Evolutionary conservation across 2,888 invertebrate species (phyloP), one percentile per base, ranked within the genome.

Genomic region (Agrotis ipsilon): DNA sequence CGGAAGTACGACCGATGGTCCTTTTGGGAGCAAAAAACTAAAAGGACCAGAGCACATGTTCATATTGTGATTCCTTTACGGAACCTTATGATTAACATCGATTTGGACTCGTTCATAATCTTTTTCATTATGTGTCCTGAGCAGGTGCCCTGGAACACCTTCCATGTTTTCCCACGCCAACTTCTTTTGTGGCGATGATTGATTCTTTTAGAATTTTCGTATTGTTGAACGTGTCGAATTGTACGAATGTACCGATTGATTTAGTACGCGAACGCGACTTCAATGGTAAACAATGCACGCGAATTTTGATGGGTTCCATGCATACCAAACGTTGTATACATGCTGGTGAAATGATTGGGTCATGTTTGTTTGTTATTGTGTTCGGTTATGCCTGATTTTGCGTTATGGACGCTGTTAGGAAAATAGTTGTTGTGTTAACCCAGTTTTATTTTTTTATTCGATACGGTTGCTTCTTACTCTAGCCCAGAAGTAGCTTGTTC

Each of bases 1-100:
- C 94, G 96, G 96, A 96, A 96, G 96, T 95, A 89, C 88, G 91
- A 92, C 93, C 91, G 92, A 92, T 94, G 93, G 94, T 94, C 93
- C 92, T 92, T 92, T 91, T 86, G 75, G 78, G 65, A 70, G 88
- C 87, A 89, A 88, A 86, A 89, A 87, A 92, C 89, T 55, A 92
- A 93, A 92, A 91, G 90, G 91, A 90, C 85, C 88, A 84, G 87
- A 90, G 88, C 90, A 89, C 92, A 94, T 94, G 95, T 90, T 90
- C 89, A 83, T 81, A 82, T 88, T 87, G 89, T 90, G 89, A 92
- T 91, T 90, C 88, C 80, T 78, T 77, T 76, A 86, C 72, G 78
- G 81, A 82, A 83, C 82, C 75, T 88, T 87, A 91, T 92, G 92
- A 93, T 93, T 91, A 92, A 91, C 92, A 92, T 94, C 93, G 89